Base-by-base conservation (phyloP, 2,113 vertebrate species). In the Salminus brasiliensis region DNA sequence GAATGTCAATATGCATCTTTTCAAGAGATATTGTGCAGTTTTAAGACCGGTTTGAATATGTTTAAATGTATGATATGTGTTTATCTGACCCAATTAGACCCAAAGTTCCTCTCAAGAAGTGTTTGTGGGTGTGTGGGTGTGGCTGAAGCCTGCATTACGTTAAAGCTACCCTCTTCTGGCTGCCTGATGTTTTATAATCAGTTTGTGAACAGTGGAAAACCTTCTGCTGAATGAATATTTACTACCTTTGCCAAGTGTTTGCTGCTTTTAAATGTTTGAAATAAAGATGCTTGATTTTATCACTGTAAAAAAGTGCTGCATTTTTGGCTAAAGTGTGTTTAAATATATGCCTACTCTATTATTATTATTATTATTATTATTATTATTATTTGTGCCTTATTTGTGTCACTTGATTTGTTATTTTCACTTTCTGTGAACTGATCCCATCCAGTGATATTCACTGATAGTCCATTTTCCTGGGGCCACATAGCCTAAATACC, bases 201-300 rank as follows among this genome's bases (percentile, higher is more conserved):
- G n/a, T n/a, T n/a, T n/a, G n/a, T n/a, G n/a, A n/a, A n/a, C n/a
- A n/a, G n/a, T n/a, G n/a, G n/a, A n/a, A 47, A 47, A 15, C 12
- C 27, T 62, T 11, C 18, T 16, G 29, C 11, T 30, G 12, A 29
- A 59, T 27, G n/a, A n/a, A n/a, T n/a, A n/a, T 29, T 62, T 11
- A 32, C 30, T 15, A 27, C 45, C 45, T 47, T 57, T 57, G 55
- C n/a, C 16, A 21, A 39, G 18, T 66, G n/a, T n/a, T 23, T 66
- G 21, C 23, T 32, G 59, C 16, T n/a, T 65, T 21, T 62, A 32
- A 12, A 25, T 77, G 32, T 68, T 27, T 74, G 1, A 53, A 25
- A 39, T 68, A 43, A 76, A 76, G 53, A 65, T 65, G n/a, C 47
- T 41, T 76, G 10, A 36, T 68, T 53, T 76, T 21, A 76, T 25